These are phyloP conservation scores for Dysmachus trigonus DNA, from an alignment of 2,888 invertebrate species.

Conservation along the genomic window DNA sequence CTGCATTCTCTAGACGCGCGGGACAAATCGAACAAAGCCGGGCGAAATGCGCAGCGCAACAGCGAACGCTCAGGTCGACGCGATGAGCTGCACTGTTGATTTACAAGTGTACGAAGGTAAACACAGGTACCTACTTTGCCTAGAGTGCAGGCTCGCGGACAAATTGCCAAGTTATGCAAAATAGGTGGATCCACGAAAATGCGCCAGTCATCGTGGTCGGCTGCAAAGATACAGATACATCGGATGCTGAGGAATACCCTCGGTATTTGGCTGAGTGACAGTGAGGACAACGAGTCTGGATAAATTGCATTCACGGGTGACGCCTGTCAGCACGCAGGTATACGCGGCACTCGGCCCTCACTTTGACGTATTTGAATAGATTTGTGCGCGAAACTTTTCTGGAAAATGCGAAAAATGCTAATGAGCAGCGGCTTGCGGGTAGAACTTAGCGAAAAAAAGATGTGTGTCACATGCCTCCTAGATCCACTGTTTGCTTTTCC, in stretches of 20 bases:
- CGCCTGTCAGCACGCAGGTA: not conserved
- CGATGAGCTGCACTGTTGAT: constrained; percentile 41
- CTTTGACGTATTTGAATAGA: constrained; percentile 40
- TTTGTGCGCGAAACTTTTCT: constrained; percentile 5
- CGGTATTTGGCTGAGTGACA: constrained; percentile 30
- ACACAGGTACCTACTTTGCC: constrained; percentile 12
- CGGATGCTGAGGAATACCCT: not conserved
- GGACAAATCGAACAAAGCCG: not conserved
- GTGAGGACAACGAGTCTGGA: not conserved
- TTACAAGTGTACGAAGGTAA: constrained; percentile 38
- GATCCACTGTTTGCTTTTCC: constrained; percentile 25
- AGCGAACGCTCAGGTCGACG: not conserved
- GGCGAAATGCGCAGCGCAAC: not conserved
- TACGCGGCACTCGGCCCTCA: not conserved
- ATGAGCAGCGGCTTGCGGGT: constrained; percentile 2
- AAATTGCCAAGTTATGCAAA: constrained; percentile 44
- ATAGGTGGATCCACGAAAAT: constrained; percentile 24
- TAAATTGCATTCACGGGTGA: not conserved
- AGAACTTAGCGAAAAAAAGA: not conserved
- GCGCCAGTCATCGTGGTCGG: not conserved
- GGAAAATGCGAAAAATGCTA: constrained; percentile 46
- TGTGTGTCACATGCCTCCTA: constrained; percentile 14
- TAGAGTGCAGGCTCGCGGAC: constrained; percentile 36
- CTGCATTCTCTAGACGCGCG: not conserved
- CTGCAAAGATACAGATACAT: not conserved